These are phyloP conservation scores for Cyprinodon tularosa DNA, from an alignment of 2,113 vertebrate genomes.

Conservation along the genomic window DNA sequence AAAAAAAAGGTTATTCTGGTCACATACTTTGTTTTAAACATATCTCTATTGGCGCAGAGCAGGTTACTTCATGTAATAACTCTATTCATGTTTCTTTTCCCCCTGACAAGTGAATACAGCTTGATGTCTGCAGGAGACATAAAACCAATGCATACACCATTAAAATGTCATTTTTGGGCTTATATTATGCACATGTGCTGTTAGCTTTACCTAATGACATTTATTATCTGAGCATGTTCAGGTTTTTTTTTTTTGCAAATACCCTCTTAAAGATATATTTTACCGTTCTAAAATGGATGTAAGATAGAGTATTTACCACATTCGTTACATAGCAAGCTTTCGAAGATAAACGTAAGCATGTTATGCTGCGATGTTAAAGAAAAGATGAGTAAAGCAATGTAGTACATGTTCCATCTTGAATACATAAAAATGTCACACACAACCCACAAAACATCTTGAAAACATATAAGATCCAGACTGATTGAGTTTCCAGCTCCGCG, in stretches of 20 bases:
- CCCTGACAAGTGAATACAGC: slow-evolving; percentile 9
- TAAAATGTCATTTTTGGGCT: not conserved
- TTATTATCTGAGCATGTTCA: not conserved
- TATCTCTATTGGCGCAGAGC: not conserved
- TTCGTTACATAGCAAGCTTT: slow-evolving; percentile 16
- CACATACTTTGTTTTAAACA: slow-evolving; percentile 30
- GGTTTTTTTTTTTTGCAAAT: not conserved
- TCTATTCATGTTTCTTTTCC: not conserved
- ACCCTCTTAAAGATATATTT: not conserved
- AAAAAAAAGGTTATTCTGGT: slow-evolving; percentile 3
- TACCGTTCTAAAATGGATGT: not conserved
- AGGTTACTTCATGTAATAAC: not conserved
- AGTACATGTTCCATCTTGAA: slow-evolving; percentile 51
- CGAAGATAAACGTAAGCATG: not conserved
- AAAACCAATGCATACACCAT: not conserved
- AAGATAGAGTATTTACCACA: not conserved
- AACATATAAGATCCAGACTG: slow-evolving; percentile 33
- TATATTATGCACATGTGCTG: not conserved
- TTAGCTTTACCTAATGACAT: not conserved
- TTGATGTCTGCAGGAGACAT: slow-evolving; percentile 2
- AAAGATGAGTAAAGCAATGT: slow-evolving; percentile 20
- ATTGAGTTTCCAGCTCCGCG: slow-evolving; percentile 18
- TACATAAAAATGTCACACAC: slow-evolving; percentile 37
- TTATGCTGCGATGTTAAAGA: slow-evolving; percentile 10
- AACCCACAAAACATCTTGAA: slow-evolving; percentile 67